Percentiles rank a stretch among this genome's conserved stretches.
phyloP scores from a whole-genome alignment of 2,888 invertebrate genomes.

The Lysandra coridon region DNA sequence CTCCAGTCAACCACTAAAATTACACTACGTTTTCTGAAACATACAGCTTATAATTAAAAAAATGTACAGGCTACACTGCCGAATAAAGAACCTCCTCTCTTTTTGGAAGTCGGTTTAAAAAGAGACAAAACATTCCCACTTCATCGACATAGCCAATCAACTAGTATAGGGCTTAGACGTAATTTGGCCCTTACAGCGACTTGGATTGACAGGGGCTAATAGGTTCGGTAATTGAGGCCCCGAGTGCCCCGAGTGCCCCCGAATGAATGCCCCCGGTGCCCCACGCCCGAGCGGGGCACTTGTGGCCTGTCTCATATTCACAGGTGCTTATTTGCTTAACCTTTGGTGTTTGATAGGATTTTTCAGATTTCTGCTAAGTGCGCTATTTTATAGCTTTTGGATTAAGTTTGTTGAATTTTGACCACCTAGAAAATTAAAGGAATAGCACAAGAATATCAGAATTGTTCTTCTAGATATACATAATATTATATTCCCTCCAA shows the following conservation, averaged over 20 bases:
- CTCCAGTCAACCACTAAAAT: too few species aligned
- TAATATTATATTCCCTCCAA: too few species aligned
- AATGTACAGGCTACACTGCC: too few species aligned
- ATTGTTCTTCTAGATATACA: too few species aligned
- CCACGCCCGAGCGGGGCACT: slow-evolving; percentile 1
- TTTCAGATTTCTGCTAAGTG: not conserved
- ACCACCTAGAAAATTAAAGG: too few species aligned
- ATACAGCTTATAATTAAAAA: too few species aligned
- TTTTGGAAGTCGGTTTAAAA: too few species aligned
- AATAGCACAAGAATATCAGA: too few species aligned
- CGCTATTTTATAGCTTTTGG: not conserved
- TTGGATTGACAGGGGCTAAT: slow-evolving; percentile 21
- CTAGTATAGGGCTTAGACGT: not conserved
- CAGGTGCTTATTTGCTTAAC: not conserved
- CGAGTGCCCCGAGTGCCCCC: slow-evolving; percentile 2
- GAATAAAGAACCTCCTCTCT: too few species aligned
- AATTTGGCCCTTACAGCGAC: slow-evolving; percentile 8
- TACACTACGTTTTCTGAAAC: too few species aligned
- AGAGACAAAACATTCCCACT: too few species aligned
- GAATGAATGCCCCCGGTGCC: not conserved
- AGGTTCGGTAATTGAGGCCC: slow-evolving; percentile 19
- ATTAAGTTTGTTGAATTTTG: not conserved
- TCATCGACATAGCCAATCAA: not conserved
- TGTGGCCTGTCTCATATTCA: not conserved
- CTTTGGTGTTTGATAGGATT: not conserved